Evolutionary conservation across 2,113 vertebrate genomes (phyloP).

Genomic region (Danionella cerebrum): DNA sequence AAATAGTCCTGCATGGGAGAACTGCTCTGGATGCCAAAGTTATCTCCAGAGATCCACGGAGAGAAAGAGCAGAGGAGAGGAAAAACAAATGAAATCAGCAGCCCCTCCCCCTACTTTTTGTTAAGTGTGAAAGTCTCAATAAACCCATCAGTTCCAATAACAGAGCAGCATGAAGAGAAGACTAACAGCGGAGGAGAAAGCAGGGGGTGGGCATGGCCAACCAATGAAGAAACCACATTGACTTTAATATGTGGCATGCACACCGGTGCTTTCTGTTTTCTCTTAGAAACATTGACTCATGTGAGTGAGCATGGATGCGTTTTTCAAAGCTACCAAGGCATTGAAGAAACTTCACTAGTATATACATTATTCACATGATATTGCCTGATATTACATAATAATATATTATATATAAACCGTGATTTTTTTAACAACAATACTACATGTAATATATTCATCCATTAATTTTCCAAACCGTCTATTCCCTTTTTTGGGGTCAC

Average conservation of each 20-base stretch:
- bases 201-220: constrained; percentile 14
- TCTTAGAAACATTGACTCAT: constrained; percentile 59
- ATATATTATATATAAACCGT: no score
- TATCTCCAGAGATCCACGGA: constrained; percentile 4
- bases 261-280: constrained; percentile 89
- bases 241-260: constrained; percentile 95
- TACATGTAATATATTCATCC: no score
- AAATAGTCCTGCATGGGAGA: background rate
- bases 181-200: constrained; percentile 61
- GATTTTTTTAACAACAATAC: no score
- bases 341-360: no score
- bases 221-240: constrained; percentile 91
- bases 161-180: constrained; percentile 84
- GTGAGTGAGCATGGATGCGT: constrained; percentile 52
- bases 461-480: no score
- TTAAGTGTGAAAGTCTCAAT: constrained; percentile 95
- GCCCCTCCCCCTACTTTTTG: constrained; percentile 60
- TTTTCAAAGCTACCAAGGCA: no score
- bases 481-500: no score
- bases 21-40: constrained; percentile 19
- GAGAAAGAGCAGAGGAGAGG: constrained; percentile 11
- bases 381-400: no score
- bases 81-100: constrained; percentile 66
- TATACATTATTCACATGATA: no score
- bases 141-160: constrained; percentile 98